Conservation (phyloP, 1,140 invertebrate species). For the Drepana arcuata region DNA sequence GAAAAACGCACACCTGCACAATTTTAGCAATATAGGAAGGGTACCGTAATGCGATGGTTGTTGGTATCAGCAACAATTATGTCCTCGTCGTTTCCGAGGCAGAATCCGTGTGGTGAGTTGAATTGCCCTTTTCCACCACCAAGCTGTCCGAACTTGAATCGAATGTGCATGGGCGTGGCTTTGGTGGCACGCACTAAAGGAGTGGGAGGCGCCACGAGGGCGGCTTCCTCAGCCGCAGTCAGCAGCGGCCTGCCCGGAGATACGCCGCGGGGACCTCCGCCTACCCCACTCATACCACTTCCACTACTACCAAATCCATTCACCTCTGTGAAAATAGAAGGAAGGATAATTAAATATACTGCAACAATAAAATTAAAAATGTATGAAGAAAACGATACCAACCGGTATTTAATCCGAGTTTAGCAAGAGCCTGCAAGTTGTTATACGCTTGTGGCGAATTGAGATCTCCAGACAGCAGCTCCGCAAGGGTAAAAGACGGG, state of each 20-base stretch:
- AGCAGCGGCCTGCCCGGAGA: slow-evolving; percentile 60
- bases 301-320: slow-evolving; percentile 54
- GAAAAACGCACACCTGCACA: no score
- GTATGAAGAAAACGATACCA: no score
- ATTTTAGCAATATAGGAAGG: slow-evolving; percentile 1
- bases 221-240: slow-evolving; percentile 59
- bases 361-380: no score
- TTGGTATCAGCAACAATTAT: slow-evolving; percentile 97
- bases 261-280: slow-evolving; percentile 65
- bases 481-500: slow-evolving; percentile 79
- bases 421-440: slow-evolving; percentile 90
- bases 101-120: slow-evolving; percentile 97
- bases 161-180: slow-evolving; percentile 87
- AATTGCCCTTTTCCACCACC: slow-evolving; percentile 94
- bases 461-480: slow-evolving; percentile 81
- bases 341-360: no score
- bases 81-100: slow-evolving; percentile 93
- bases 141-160: slow-evolving; percentile 94
- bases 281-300: slow-evolving; percentile 33
- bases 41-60: slow-evolving; percentile 94
- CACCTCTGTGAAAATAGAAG: slow-evolving; percentile 48
- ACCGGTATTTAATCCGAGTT: slow-evolving; percentile 85
- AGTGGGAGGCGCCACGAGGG: slow-evolving; percentile 52
- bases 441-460: slow-evolving; percentile 83
- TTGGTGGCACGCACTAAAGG: slow-evolving; percentile 77